Percentiles rank a stretch among this genome's conserved stretches.
Conservation (phyloP, 2,113 vertebrate genomes). For the Gorsachius goisagi region DNA sequence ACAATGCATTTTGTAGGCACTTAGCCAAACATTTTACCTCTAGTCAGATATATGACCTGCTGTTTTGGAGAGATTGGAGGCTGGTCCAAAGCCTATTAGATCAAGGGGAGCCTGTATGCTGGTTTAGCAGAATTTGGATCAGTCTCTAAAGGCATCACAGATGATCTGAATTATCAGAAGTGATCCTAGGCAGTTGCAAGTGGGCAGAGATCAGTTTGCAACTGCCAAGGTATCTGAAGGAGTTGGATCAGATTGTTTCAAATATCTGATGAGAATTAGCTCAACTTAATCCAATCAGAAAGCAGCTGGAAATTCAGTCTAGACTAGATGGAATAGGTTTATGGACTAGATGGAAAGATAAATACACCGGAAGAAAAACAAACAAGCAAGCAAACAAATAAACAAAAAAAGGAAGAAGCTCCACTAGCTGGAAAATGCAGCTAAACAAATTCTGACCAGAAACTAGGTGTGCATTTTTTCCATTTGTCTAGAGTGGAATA, state of each 20-base stretch:
- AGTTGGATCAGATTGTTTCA: constrained; percentile 10
- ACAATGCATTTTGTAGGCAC: constrained; percentile 22
- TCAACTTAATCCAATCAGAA: constrained; percentile 25
- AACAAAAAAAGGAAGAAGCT: not conserved
- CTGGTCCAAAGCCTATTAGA: not conserved
- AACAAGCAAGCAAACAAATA: not conserved
- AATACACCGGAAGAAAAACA: not conserved
- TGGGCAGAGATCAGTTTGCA: constrained; percentile 4
- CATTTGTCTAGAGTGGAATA: not conserved
- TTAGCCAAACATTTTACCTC: constrained; percentile 31
- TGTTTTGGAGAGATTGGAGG: not conserved
- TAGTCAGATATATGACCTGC: constrained; percentile 38
- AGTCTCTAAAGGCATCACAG: not conserved
- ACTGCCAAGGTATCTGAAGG: constrained; percentile 21
- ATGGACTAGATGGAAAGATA: not conserved
- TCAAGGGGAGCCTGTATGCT: not conserved
- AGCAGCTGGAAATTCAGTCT: constrained; percentile 22
- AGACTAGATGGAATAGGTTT: not conserved
- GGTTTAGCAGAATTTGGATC: constrained; percentile 19
- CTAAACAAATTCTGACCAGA: not conserved
- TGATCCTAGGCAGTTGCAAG: not conserved
- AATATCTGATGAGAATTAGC: constrained; percentile 47
- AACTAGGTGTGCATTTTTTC: not conserved
- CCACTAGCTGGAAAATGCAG: not conserved
- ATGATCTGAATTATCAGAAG: constrained; percentile 48